phyloP scores from a whole-genome alignment of 1,140 invertebrate species.

The Sogatella furcifera region DNA sequence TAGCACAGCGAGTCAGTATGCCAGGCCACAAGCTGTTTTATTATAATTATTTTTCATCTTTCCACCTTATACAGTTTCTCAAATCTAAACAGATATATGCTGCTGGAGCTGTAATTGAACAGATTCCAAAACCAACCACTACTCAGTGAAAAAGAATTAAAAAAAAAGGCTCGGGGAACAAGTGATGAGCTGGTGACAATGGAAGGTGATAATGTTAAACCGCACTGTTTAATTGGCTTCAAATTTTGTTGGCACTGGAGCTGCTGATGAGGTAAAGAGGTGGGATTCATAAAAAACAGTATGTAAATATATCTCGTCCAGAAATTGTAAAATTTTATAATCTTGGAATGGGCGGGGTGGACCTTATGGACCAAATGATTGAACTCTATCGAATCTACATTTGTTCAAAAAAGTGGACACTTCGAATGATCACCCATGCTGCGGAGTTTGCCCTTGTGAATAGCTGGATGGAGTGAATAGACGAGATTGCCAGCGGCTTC shows the following conservation, averaged over 20 bases:
- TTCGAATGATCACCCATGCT: constrained; percentile 26
- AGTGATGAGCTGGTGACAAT: constrained; percentile 29
- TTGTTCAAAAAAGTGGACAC: constrained; percentile 28
- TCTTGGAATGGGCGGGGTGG: constrained; percentile 32
- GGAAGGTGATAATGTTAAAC: constrained; percentile 29
- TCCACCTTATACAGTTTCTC: constrained; percentile 29
- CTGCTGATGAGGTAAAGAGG: constrained; percentile 28
- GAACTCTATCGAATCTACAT: constrained; percentile 24
- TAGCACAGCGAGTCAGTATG: too few relatives aligned
- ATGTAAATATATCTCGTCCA: constrained; percentile 19
- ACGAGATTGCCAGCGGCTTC: constrained; percentile 3
- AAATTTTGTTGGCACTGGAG: constrained; percentile 33
- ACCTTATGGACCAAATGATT: constrained; percentile 24
- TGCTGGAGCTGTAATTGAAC: constrained; percentile 29
- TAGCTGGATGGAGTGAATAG: constrained; percentile 27
- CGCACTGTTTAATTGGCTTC: constrained; percentile 31
- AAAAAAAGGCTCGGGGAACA: constrained; percentile 27
- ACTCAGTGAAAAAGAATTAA: constrained; percentile 28
- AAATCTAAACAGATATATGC: constrained; percentile 30
- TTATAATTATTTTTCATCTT: constrained; percentile 29
- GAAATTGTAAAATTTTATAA: constrained; percentile 26
- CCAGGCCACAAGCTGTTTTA: constrained; percentile 17
- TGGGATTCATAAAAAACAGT: constrained; percentile 26
- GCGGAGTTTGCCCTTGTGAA: constrained; percentile 24
- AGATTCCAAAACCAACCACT: constrained; percentile 29